phyloP scores from a whole-genome alignment of 2,797 vertebrate genomes.

The Notoglanidium macrostoma region DNA sequence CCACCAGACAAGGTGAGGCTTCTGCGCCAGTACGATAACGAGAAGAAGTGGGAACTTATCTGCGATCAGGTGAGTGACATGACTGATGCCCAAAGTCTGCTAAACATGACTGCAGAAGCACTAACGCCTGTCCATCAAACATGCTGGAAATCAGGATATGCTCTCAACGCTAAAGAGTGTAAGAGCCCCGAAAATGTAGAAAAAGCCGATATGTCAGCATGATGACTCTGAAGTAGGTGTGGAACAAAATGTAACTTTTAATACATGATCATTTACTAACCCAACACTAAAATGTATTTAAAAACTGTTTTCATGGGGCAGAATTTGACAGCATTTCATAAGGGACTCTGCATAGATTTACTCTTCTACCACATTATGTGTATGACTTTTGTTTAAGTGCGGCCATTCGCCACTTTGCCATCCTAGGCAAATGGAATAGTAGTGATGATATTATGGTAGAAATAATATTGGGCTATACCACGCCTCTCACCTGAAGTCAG shows the following conservation, averaged over 20 bases:
- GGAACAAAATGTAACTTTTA: background rate
- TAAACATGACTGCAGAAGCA: background rate
- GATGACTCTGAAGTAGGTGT: background rate
- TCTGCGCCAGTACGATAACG: constrained; percentile 94
- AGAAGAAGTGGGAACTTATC: constrained; percentile 99
- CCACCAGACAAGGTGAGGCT: constrained; percentile 96
- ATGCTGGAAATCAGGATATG: background rate
- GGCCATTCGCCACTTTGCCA: background rate
- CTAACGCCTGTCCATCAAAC: background rate
- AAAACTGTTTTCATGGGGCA: too few relatives aligned
- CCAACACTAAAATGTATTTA: background rate
- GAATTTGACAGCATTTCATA: background rate
- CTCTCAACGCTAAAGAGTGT: too few relatives aligned
- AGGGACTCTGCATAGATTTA: background rate
- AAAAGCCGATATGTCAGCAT: background rate
- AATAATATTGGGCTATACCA: background rate
- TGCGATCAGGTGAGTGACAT: constrained; percentile 88
- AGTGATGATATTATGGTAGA: background rate
- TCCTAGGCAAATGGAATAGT: background rate
- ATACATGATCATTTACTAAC: background rate
- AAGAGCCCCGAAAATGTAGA: background rate
- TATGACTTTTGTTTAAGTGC: background rate
- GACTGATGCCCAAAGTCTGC: background rate
- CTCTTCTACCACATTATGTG: background rate
- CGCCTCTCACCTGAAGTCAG: too few relatives aligned